phyloP scores from a whole-genome alignment of 2,797 vertebrate species.

The Lophura swinhoii region DNA sequence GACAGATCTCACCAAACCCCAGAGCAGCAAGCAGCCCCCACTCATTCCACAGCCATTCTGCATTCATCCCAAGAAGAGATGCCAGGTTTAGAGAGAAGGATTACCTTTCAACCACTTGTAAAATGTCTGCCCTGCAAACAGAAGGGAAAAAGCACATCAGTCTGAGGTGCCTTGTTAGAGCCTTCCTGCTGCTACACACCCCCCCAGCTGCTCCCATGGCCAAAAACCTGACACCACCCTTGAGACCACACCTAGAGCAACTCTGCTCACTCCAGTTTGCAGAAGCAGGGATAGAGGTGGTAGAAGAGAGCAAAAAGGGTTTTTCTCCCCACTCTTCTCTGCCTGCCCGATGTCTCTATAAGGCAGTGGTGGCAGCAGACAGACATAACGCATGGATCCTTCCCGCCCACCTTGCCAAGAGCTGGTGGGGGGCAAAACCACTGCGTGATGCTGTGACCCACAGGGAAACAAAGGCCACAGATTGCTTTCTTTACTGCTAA shows the following conservation, averaged over 20 bases:
- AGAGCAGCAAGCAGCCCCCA: neutral
- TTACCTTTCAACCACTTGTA: constrained; percentile 94
- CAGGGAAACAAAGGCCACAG: neutral
- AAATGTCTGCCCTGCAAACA: constrained; percentile 84
- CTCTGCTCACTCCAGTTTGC: neutral
- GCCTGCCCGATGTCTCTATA: neutral
- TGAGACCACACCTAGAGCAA: neutral
- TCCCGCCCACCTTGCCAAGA: neutral
- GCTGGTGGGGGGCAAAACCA: fast-evolving
- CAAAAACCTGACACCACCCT: neutral
- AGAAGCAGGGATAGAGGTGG: neutral
- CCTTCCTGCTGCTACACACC: too few species aligned
- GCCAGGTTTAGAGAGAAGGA: neutral
- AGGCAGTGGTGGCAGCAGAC: neutral
- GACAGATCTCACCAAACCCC: neutral
- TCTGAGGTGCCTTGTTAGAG: neutral
- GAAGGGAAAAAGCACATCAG: constrained; percentile 17
- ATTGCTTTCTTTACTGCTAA: neutral
- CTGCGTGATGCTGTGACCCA: neutral
- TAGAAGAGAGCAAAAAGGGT: neutral
- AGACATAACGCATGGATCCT: neutral
- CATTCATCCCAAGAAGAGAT: neutral
- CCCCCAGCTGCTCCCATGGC: neutral
- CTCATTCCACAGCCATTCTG: neutral
- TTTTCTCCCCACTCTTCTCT: neutral